phyloP scores from a whole-genome alignment of 2,113 vertebrate species.

The Ariopsis seemanni region DNA sequence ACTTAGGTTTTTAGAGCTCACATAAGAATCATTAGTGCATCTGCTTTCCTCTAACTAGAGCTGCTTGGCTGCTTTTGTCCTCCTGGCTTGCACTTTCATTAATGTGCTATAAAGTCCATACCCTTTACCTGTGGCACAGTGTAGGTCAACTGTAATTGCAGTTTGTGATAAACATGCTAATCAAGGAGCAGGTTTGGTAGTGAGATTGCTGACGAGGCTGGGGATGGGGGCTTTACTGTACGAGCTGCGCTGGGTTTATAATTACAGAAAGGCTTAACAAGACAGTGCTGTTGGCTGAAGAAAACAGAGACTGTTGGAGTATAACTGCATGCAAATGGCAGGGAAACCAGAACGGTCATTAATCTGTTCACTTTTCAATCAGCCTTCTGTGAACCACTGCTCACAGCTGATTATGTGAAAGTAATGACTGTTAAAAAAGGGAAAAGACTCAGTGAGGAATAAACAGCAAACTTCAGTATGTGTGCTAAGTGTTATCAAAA shows the following conservation, averaged over 20 bases:
- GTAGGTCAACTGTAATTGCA: conserved; percentile 55
- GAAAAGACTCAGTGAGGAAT: background rate
- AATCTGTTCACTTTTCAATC: conserved; percentile 23
- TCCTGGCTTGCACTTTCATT: conserved; percentile 34
- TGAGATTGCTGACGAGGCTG: conserved; percentile 19
- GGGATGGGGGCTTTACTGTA: conserved; percentile 6
- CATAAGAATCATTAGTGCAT: conserved; percentile 37
- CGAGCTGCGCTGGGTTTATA: background rate
- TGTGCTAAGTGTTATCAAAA: background rate
- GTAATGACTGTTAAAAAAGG: conserved; percentile 18
- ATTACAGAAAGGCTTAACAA: conserved; percentile 16
- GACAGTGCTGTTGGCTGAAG: background rate
- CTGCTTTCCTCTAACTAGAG: conserved; percentile 38
- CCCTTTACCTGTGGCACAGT: conserved; percentile 47
- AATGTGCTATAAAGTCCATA: conserved; percentile 28
- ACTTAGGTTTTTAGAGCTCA: conserved; percentile 34
- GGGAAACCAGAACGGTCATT: background rate
- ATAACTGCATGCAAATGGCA: background rate
- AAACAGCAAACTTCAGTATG: background rate
- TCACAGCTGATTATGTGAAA: conserved; percentile 14
- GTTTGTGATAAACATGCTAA: conserved; percentile 54
- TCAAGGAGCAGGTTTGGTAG: conserved; percentile 38
- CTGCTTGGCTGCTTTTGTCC: conserved; percentile 25
- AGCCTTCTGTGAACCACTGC: conserved; percentile 1
- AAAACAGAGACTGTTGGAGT: conserved; percentile 2